Percentiles rank a stretch among this genome's conserved stretches.
Conservation (phyloP, 2,113 vertebrate species). For the Myiagra hebetior region DNA sequence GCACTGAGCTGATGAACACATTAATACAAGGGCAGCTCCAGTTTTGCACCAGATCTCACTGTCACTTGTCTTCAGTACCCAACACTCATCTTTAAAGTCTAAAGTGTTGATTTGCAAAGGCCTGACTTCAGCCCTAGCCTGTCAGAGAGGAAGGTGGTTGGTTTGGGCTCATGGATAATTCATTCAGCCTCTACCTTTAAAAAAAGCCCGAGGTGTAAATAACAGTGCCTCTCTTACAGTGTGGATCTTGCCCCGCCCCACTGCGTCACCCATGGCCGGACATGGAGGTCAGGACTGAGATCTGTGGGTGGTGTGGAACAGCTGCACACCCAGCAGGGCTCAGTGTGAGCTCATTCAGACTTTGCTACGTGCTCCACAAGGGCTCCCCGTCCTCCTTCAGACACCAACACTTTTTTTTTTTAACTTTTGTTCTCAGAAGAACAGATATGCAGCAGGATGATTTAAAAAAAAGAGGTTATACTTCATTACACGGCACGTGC, state of each 20-base stretch:
- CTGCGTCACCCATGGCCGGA: fast-evolving
- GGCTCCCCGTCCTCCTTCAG: not conserved
- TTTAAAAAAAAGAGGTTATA: not conserved
- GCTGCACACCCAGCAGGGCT: not conserved
- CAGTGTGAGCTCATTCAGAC: fast-evolving
- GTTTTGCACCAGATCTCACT: not conserved
- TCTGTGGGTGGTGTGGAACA: not conserved
- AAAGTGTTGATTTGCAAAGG: not conserved
- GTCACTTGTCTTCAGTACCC: not conserved
- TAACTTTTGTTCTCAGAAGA: not conserved
- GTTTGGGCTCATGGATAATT: not conserved
- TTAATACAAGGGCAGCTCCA: not conserved
- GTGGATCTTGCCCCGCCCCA: not conserved
- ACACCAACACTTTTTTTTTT: not conserved
- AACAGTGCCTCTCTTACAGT: not conserved
- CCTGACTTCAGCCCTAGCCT: not conserved
- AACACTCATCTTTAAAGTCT: not conserved
- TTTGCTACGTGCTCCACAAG: fast-evolving
- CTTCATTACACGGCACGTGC: fast-evolving
- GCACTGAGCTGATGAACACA: not conserved
- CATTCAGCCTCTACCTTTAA: not conserved
- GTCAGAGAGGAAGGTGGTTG: not conserved
- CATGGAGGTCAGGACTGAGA: not conserved
- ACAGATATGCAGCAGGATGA: not conserved
- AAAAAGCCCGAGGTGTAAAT: not conserved